A percentile compares a stretch with the other conserved stretches of the same genome.
Evolutionary conservation across 1,140 invertebrate genomes (phyloP).

Genomic region (Asobara japonica): DNA sequence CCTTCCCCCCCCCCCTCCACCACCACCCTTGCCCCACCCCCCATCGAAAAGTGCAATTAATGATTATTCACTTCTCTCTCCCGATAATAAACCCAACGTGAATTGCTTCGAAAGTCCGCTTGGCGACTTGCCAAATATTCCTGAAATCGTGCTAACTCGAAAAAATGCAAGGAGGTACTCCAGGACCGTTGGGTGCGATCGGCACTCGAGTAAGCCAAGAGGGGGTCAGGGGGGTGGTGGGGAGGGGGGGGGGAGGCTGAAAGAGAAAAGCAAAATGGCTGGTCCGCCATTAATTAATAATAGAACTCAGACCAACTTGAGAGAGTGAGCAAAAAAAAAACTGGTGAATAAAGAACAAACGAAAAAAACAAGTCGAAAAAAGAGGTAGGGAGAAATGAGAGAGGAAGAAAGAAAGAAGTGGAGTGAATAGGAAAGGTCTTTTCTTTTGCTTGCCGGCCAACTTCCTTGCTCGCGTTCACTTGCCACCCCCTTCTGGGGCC

Average conservation of each 20-base stretch:
- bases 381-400: conserved; percentile 2
- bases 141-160: neutral
- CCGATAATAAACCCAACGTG: conserved; percentile 16
- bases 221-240: neutral
- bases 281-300: conserved; percentile 57
- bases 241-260: neutral
- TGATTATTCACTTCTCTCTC: conserved; percentile 20
- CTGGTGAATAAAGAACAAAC: neutral
- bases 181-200: neutral
- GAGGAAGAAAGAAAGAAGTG: conserved; percentile 18
- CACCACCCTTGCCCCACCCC: neutral
- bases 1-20: conserved; percentile 19
- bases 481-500: conserved; percentile 40
- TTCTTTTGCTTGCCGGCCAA: conserved; percentile 27
- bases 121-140: conserved; percentile 17
- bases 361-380: neutral
- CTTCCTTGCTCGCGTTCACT: conserved; percentile 35
- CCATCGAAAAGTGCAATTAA: conserved; percentile 14
- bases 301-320: conserved; percentile 37
- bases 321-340: neutral
- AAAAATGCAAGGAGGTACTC: conserved; percentile 4
- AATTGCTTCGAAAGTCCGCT: neutral
- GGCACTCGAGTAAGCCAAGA: neutral
- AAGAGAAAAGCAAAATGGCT: conserved; percentile 49
- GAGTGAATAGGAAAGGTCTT: conserved; percentile 18